phyloP scores from a whole-genome alignment of 2,888 invertebrate species.

The Cybosia mesomella region DNA sequence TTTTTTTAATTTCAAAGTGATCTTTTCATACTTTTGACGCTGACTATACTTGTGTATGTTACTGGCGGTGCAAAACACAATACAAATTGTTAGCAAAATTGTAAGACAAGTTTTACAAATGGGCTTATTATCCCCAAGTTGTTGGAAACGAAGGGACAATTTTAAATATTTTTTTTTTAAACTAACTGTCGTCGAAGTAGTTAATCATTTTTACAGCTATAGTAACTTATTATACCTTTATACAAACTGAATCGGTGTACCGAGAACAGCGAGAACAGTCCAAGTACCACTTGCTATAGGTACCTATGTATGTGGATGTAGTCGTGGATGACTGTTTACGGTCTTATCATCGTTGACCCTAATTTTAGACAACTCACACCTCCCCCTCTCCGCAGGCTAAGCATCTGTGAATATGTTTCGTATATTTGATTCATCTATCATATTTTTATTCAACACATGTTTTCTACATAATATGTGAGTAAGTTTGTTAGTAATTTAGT shows the following conservation, averaged over 20 bases:
- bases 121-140: no score
- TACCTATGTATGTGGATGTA: conserved; percentile 21
- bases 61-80: no score
- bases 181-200: no score
- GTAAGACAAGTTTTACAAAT: no score
- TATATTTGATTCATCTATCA: conserved; percentile 30
- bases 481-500: conserved; percentile 12
- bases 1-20: no score
- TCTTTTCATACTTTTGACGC: no score
- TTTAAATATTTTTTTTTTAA: no score
- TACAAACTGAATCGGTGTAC: not conserved
- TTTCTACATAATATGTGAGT: conserved; percentile 15
- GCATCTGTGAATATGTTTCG: conserved; percentile 42
- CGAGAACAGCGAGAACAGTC: not conserved
- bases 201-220: not conserved
- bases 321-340: conserved; percentile 67
- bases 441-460: conserved; percentile 25
- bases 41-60: no score
- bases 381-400: conserved; percentile 50
- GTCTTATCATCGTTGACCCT: conserved; percentile 81
- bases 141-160: no score
- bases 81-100: no score
- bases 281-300: not conserved
- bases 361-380: conserved; percentile 69
- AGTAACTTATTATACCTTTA: not conserved